Evolutionary conservation across 2,113 vertebrate genomes (phyloP), one percentile per base, ranked within the genome.

Genomic region (Ahaetulla prasina): DNA sequence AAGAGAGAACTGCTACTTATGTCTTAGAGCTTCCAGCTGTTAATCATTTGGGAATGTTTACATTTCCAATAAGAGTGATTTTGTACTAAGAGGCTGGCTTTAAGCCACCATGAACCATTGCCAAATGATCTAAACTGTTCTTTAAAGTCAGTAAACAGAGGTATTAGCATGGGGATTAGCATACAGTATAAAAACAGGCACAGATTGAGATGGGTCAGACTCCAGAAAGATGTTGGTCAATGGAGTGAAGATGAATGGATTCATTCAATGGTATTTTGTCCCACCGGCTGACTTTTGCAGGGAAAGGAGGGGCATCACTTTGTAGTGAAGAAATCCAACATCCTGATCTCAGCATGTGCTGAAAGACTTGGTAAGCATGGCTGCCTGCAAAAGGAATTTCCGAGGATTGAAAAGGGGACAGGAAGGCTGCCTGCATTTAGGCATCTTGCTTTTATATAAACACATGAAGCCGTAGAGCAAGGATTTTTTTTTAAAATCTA

Each of bases 61-160:
- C 97, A 97, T 97, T 98, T 97, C 97, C 97, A 97, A 95, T 96
- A 96, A 86, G 92, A 94, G 95, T 95, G 94, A 97, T 95, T 97
- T 97, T 97, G 95, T 89, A 60, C 45, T n/a, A 87, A n/a, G 87
- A 88, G 54, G 95, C 95, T 96, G 97, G 89, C 96, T 96, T 92
- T 85, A 95, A 93, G 95, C 96, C 97, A 96, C 97, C 95, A 97
- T 97, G 97, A 97, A 95, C 93, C 96, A 95, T 94, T 96, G 95
- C 93, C 96, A 95, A 95, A 94, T 47, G 91, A 96, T 96, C 96
- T 93, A 95, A 92, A 90, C 74, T 92, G 94, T 91, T 93, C 89
- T 84, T 89, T 92, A 54, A 92, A 93, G 95, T 74, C 80, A 94
- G 91, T 93, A 95, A 96, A 96, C 7, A 95, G 92, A 49, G 52